A percentile compares a stretch with the other conserved stretches of the same genome.
Evolutionary conservation across 2,113 vertebrate species (phyloP).

Genomic region (Willisornis vidua): DNA sequence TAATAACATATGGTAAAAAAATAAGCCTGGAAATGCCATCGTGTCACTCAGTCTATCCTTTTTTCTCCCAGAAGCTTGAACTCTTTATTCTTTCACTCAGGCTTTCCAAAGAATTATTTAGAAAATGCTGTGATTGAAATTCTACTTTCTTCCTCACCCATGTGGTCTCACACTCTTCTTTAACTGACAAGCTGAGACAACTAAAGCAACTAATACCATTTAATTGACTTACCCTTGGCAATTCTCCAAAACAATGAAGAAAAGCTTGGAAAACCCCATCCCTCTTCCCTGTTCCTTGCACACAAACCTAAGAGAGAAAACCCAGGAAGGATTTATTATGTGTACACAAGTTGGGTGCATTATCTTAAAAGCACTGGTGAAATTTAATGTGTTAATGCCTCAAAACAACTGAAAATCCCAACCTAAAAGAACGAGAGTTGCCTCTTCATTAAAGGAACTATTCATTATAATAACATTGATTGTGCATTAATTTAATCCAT

Average conservation of each 20-base stretch:
- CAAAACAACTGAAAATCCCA: not conserved
- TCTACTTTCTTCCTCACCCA: not conserved
- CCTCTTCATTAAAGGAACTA: not conserved
- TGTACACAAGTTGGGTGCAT: not conserved
- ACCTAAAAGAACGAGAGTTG: not conserved
- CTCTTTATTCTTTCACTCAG: not conserved
- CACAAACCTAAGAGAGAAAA: not conserved
- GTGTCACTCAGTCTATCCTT: not conserved
- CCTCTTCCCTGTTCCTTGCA: not conserved
- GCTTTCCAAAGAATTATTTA: not conserved
- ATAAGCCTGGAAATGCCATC: not conserved
- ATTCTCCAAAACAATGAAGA: not conserved
- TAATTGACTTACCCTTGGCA: not conserved
- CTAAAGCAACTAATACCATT: not conserved
- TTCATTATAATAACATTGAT: not conserved
- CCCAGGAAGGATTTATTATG: not conserved
- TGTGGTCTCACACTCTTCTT: not conserved
- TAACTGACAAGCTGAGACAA: not conserved
- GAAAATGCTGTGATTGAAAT: not conserved
- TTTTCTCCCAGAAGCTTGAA: not conserved
- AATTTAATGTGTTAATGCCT: not conserved
- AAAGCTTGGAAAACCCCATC: not conserved
- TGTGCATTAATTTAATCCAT: not conserved
- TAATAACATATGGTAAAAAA: not conserved
- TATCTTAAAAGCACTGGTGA: not conserved